These are phyloP conservation scores for Cydia fagiglandana DNA, from an alignment of 1,140 invertebrate species.

Conservation along the genomic window DNA sequence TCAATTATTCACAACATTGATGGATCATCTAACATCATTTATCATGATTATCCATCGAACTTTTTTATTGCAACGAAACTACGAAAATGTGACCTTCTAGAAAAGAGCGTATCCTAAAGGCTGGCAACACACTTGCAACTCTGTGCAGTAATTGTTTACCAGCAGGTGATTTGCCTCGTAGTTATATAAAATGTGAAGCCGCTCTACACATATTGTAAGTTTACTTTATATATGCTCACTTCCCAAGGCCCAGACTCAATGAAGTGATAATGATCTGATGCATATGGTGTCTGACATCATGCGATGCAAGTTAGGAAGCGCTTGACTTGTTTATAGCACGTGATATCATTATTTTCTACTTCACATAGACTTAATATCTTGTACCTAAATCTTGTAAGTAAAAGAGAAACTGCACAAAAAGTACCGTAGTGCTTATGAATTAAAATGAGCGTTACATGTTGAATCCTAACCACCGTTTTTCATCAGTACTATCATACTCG, in stretches of 20 bases:
- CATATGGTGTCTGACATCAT: conserved; percentile 24
- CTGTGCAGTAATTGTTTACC: too few relatives aligned
- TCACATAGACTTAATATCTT: neutral
- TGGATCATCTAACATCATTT: conserved; percentile 12
- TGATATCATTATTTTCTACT: conserved; percentile 23
- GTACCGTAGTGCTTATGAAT: neutral
- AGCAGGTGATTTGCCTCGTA: too few relatives aligned
- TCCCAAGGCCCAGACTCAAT: conserved; percentile 15
- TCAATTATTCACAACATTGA: conserved; percentile 10
- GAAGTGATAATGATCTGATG: conserved; percentile 26
- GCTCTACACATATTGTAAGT: neutral
- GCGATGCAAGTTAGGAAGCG: conserved; percentile 11
- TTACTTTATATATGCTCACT: conserved; percentile 9
- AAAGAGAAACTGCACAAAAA: conserved; percentile 14
- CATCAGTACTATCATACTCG: conserved; percentile 5
- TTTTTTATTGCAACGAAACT: neutral
- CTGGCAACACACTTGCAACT: too few relatives aligned
- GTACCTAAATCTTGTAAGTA: neutral
- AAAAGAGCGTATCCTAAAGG: too few relatives aligned
- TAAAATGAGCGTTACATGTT: conserved; percentile 11
- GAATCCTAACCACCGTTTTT: conserved; percentile 24
- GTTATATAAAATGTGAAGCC: neutral
- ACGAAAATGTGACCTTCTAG: neutral
- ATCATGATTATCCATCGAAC: neutral
- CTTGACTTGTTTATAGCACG: conserved; percentile 2